Conservation (phyloP, 2,113 vertebrate genomes). For the Gavialis gangeticus region DNA sequence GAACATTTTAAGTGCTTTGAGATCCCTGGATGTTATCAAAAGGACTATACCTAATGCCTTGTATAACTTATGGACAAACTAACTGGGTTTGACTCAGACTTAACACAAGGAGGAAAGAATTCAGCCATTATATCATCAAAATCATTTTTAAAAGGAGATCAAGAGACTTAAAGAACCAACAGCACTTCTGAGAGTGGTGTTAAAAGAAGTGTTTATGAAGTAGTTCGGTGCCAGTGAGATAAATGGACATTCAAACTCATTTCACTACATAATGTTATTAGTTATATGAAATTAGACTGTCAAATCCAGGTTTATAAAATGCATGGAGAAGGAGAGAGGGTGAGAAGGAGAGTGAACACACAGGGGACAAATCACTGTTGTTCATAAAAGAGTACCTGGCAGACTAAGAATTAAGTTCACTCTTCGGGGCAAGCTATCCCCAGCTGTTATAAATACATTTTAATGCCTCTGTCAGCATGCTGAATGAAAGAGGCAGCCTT, state of each 20-base stretch:
- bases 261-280: conserved; percentile 74
- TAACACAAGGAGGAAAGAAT: accelerated
- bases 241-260: conserved; percentile 67
- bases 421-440: conserved; percentile 76
- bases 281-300: conserved; percentile 77
- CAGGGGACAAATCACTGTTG: conserved; percentile 82
- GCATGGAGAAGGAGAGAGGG: conserved; percentile 55
- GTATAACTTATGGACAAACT: background rate
- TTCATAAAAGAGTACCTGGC: conserved; percentile 78
- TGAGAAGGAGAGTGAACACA: conserved; percentile 68
- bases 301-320: conserved; percentile 74
- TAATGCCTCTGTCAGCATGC: conserved; percentile 73
- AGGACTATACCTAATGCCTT: too few species aligned
- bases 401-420: conserved; percentile 80
- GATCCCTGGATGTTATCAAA: too few species aligned
- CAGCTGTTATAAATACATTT: conserved; percentile 80
- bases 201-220: conserved; percentile 55
- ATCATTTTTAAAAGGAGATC: conserved; percentile 26
- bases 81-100: background rate
- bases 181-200: background rate
- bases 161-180: background rate
- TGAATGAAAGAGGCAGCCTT: conserved; percentile 43
- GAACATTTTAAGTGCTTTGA: too few species aligned
- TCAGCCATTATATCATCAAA: background rate
- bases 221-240: conserved; percentile 10